Conservation (phyloP, 2,888 invertebrate species). For the Zygogramma bicolorata region DNA sequence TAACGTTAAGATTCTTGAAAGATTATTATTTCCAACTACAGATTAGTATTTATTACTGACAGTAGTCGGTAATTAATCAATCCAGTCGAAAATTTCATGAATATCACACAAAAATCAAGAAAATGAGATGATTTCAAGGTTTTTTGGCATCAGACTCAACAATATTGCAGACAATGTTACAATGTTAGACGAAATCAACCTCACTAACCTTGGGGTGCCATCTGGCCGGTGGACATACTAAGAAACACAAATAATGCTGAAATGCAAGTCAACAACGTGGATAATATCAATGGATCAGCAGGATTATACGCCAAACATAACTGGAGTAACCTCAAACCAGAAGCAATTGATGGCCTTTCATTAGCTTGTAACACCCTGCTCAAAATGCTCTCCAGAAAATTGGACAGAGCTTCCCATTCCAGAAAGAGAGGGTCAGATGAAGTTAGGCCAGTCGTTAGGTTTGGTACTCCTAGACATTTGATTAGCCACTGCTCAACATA, state of each 20-base stretch:
- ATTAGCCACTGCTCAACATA: slow-evolving; percentile 88
- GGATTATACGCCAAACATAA: slow-evolving; percentile 82
- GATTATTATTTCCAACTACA: no score
- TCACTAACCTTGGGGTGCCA: slow-evolving; percentile 67
- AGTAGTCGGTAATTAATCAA: no score
- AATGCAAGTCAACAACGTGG: slow-evolving; percentile 89
- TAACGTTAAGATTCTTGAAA: no score
- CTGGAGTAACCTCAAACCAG: slow-evolving; percentile 83
- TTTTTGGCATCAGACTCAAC: no score
- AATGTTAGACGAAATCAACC: background rate
- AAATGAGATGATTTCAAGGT: no score
- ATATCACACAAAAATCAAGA: no score
- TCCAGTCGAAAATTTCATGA: no score
- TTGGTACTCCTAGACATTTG: slow-evolving; percentile 74
- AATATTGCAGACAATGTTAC: no score
- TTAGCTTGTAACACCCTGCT: slow-evolving; percentile 80
- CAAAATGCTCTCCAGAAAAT: slow-evolving; percentile 85
- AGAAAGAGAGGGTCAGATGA: slow-evolving; percentile 78
- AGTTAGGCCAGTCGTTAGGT: slow-evolving; percentile 61
- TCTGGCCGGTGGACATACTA: slow-evolving; percentile 86
- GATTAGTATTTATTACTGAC: no score
- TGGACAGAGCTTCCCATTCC: slow-evolving; percentile 87
- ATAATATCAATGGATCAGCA: slow-evolving; percentile 83
- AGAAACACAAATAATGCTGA: slow-evolving; percentile 93
- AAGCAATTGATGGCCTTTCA: slow-evolving; percentile 80